These are phyloP conservation scores for Apodemia mormo DNA, from an alignment of 2,888 invertebrate species.

Conservation along the genomic window DNA sequence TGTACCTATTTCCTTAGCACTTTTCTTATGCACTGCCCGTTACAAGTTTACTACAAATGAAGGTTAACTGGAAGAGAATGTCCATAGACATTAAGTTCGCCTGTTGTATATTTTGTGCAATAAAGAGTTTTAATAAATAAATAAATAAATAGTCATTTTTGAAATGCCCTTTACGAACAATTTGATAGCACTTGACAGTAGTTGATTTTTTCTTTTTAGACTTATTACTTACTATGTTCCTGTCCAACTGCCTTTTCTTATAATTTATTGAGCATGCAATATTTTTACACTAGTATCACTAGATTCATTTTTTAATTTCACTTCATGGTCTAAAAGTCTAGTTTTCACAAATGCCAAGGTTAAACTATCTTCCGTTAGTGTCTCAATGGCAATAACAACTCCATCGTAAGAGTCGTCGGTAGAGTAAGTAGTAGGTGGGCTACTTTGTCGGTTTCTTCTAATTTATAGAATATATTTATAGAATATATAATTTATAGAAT, in stretches of 20 bases:
- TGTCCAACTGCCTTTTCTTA: background rate
- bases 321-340: slow-evolving; percentile 40
- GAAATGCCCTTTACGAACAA: slow-evolving; percentile 13
- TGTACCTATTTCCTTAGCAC: too few relatives aligned
- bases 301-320: slow-evolving; percentile 33
- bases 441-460: slow-evolving; percentile 51
- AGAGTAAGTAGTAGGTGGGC: slow-evolving; percentile 49
- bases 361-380: too few relatives aligned
- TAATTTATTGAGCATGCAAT: too few relatives aligned
- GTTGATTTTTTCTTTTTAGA: background rate
- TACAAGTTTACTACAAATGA: too few relatives aligned
- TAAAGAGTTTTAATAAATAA: too few relatives aligned
- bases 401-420: slow-evolving; percentile 48
- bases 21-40: too few relatives aligned
- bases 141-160: slow-evolving; percentile 19
- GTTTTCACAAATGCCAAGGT: slow-evolving; percentile 52
- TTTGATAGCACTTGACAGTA: slow-evolving; percentile 9
- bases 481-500: too few relatives aligned
- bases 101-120: too few relatives aligned
- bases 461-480: too few relatives aligned
- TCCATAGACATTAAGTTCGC: too few relatives aligned
- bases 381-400: slow-evolving; percentile 53
- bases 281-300: slow-evolving; percentile 42
- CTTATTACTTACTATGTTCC: background rate
- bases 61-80: too few relatives aligned